Base-by-base conservation (phyloP, 1,140 invertebrate genomes). In the Lepidurus packardi region DNA sequence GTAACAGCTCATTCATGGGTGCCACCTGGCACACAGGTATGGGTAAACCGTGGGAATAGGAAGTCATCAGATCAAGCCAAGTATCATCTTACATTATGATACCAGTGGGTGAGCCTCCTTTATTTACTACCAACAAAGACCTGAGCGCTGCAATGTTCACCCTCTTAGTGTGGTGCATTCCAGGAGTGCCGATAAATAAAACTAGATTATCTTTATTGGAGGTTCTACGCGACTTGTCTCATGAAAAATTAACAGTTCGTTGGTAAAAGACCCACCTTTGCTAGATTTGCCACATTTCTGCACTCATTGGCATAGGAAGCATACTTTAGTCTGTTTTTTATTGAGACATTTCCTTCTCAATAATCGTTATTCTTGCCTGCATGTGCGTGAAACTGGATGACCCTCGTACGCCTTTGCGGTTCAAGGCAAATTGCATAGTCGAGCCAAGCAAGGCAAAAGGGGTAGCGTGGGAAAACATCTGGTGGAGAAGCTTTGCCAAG, bases 381-480 rank as follows among this genome's bases (percentile, higher is more conserved):
- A 65, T 65, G 53, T 65, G 0, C 53, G 53, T 65, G 53, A 65
- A 65, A 65, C 53, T 65, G 53, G 53, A 65, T 16, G 53, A 65
- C 53, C 53, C 53, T 65, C 53, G 53, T 65, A n/a, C 21, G 53
- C 53, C 53, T 65, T 65, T 65, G 53, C 53, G 16, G 53, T 65
- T 65, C 53, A 65, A 65, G 53, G 53, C 53, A 65, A 65, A 65
- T 65, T 65, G 53, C 53, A 21, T 65, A 11, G 53, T 34, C 53
- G 21, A 65, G 21, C 53, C 53, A 65, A 65, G 53, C 53, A 65
- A 65, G 53, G 53, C 53, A 65, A 21, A 65, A 65, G 53, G 53
- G 53, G 53, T 65, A 65, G 53, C 53, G 53, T 65, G 53, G 53
- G 53, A 65, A 65, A 65, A 65, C 53, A 65, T 65, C 53, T 65